These are phyloP conservation scores for Cyprinodon tularosa DNA, from an alignment of 2,113 vertebrate genomes.

Conservation along the genomic window DNA sequence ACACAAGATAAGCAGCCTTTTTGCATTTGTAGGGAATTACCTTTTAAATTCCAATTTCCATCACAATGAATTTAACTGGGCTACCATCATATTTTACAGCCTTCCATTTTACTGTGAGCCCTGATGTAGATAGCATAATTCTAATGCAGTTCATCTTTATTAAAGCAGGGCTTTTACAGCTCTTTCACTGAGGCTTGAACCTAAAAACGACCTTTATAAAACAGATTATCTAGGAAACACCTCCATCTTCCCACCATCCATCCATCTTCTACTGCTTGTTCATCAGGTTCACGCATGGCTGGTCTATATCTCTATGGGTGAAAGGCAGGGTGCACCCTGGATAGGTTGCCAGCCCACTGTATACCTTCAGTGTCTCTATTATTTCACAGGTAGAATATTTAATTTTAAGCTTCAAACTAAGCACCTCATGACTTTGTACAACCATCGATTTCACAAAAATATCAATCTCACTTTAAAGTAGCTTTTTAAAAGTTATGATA, in stretches of 20 bases:
- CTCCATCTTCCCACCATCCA: background rate
- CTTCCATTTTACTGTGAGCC: background rate
- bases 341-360: too few species aligned
- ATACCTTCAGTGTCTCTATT: background rate
- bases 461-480: background rate
- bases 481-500: background rate
- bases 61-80: background rate
- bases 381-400: background rate
- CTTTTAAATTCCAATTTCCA: background rate
- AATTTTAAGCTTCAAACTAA: background rate
- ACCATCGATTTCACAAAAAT: background rate
- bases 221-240: background rate
- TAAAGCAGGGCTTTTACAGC: background rate
- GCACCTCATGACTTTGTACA: background rate
- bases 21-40: background rate
- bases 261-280: too few species aligned
- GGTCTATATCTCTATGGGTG: too few species aligned
- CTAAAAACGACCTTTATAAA: background rate
- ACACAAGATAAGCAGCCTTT: background rate
- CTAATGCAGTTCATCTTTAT: background rate
- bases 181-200: background rate
- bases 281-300: too few species aligned
- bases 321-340: too few species aligned
- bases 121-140: background rate
- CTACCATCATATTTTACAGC: background rate